Evolutionary conservation across 2,113 vertebrate genomes (phyloP), one percentile per base, ranked within the genome.

Genomic region (Heterotis niloticus): DNA sequence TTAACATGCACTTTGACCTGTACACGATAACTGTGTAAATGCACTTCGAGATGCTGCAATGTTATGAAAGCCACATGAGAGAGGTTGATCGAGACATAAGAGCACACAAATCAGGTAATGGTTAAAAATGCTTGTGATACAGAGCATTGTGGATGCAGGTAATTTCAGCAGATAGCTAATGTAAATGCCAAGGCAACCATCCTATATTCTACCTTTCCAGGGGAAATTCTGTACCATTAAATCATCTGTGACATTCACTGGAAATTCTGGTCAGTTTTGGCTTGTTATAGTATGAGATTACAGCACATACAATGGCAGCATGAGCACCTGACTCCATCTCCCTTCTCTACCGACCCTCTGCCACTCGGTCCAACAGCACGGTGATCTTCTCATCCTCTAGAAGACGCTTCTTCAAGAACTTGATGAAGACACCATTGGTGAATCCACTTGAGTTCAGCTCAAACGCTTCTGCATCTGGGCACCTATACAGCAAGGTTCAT

Each of bases 401-500:
- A 78, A 98, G 91, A 0, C 93, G 95, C 59, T 93, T 94, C 87
- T 98, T 98, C 83, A 99, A 85, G 87, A 98, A 99, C 88, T 97
- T 99, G 87, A 99, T 92, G 82, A 99, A 99, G 81, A 99, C 96
- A 0, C 97, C 97, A 70, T 98, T 98, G 78, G 94, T 94, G 85
- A 97, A 73, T 54, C 95, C 95, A 0, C 87, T 94, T 84, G 96
- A 96, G 87, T 96, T 96, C 81, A 99, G 90, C 88, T 99, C 97
- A 86, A 98, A 99, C 52, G 97, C 97, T 88, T 99, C 97, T 44
- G 97, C 97, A 79, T 98, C 97, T 85, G 98, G 96, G 84, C 97
- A 99, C 82, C 97, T 99, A 83, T 7, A 80, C 0, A 23, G 69
- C 75, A 13, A 65, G 0, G 0, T 56, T 20, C 71, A 4, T 73